phyloP scores from a whole-genome alignment of 1,140 invertebrate species.

The Pemphigus obesinymphae region DNA sequence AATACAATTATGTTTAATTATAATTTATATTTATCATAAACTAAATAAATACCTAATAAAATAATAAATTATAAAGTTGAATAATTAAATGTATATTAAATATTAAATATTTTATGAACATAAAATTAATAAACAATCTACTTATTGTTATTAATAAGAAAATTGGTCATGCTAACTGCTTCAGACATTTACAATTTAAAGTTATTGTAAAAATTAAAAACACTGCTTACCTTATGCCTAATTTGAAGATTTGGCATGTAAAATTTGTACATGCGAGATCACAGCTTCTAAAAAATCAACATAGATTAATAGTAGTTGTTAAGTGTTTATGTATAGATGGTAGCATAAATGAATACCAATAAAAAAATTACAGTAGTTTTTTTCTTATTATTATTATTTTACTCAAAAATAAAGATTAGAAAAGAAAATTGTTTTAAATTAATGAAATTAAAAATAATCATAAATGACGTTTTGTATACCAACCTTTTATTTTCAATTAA shows the following conservation, averaged over 20 bases:
- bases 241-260: slow-evolving; percentile 28
- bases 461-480: slow-evolving; percentile 24
- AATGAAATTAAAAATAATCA: background rate
- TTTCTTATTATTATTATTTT: background rate
- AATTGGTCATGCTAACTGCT: slow-evolving; percentile 30
- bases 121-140: background rate
- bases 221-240: slow-evolving; percentile 28
- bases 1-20: background rate
- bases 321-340: background rate
- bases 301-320: slow-evolving; percentile 31
- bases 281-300: slow-evolving; percentile 39
- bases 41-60: too few relatives aligned
- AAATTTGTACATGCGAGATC: slow-evolving; percentile 29
- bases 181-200: background rate
- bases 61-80: background rate
- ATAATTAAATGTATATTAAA: background rate
- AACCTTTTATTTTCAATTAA: slow-evolving; percentile 32
- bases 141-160: slow-evolving; percentile 2
- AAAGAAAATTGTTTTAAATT: background rate
- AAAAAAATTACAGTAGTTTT: background rate
- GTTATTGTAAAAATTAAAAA: background rate
- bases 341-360: background rate
- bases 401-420: background rate
- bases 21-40: too few relatives aligned
- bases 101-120: background rate